Conservation (phyloP, 1,140 invertebrate species). For the Monochamus saltuarius region DNA sequence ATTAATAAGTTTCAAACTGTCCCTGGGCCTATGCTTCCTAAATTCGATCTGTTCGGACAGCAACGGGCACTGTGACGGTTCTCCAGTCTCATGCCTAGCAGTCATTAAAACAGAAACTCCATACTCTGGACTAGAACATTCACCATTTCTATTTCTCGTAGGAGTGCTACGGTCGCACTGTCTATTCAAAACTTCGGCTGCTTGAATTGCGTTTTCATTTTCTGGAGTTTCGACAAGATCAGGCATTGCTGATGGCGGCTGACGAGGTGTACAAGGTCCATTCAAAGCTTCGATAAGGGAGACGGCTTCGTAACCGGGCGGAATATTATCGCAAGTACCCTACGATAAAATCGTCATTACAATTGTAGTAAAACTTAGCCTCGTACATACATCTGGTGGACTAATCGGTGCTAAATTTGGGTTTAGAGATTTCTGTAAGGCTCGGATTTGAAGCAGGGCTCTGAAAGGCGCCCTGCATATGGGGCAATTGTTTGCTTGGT, state of each 20-base stretch:
- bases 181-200: slow-evolving; percentile 66
- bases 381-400: slow-evolving; percentile 55
- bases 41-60: slow-evolving; percentile 48
- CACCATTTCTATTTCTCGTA: slow-evolving; percentile 40
- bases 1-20: slow-evolving; percentile 60
- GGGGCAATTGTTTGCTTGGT: slow-evolving; percentile 98
- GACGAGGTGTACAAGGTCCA: slow-evolving; percentile 73
- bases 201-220: slow-evolving; percentile 56
- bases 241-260: slow-evolving; percentile 56
- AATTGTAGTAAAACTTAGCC: neutral
- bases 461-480: slow-evolving; percentile 97
- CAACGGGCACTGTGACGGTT: slow-evolving; percentile 52
- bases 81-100: slow-evolving; percentile 56
- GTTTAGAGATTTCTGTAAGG: slow-evolving; percentile 78
- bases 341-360: slow-evolving; percentile 28
- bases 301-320: slow-evolving; percentile 90
- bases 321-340: slow-evolving; percentile 76
- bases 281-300: slow-evolving; percentile 98
- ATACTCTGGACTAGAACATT: slow-evolving; percentile 55
- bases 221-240: slow-evolving; percentile 55
- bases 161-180: slow-evolving; percentile 47
- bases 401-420: slow-evolving; percentile 54
- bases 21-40: slow-evolving; percentile 47
- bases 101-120: slow-evolving; percentile 68
- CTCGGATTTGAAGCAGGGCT: slow-evolving; percentile 93